Evolutionary conservation across 2,797 vertebrate genomes (phyloP).

Genomic region (Lepus townsendii): DNA sequence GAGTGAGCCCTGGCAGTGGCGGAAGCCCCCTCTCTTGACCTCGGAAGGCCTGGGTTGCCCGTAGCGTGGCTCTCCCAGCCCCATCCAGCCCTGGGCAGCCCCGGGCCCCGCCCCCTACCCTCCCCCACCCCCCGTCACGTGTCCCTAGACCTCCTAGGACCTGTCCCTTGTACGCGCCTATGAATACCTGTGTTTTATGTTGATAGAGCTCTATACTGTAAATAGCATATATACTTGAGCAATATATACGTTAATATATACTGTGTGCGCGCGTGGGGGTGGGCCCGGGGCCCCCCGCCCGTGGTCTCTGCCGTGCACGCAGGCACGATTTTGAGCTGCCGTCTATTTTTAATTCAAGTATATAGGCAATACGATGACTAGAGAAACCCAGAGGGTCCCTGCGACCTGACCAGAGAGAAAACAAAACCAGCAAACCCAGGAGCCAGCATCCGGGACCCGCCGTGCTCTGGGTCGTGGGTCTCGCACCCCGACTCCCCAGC

Average conservation of each 20-base stretch:
- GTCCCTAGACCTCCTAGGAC: slow-evolving; percentile 49
- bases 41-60: slow-evolving; percentile 35
- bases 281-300: background rate
- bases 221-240: slow-evolving; percentile 84
- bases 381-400: slow-evolving; percentile 30
- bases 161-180: slow-evolving; percentile 65
- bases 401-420: background rate
- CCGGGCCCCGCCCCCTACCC: background rate
- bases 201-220: slow-evolving; percentile 76
- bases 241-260: slow-evolving; percentile 82
- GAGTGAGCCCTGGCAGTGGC: background rate
- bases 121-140: background rate
- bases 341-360: slow-evolving; percentile 81
- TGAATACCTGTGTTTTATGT: slow-evolving; percentile 80
- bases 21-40: background rate
- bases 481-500: background rate
- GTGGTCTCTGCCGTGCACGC: background rate
- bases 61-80: background rate
- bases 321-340: slow-evolving; percentile 71
- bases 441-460: background rate
- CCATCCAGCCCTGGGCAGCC: background rate
- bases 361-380: slow-evolving; percentile 77
- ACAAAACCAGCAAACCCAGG: slow-evolving; percentile 69
- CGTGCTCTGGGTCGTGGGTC: background rate
- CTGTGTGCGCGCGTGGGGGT: background rate